These are phyloP conservation scores for Schizaphis graminum DNA, from an alignment of 2,888 invertebrate genomes.

Conservation along the genomic window DNA sequence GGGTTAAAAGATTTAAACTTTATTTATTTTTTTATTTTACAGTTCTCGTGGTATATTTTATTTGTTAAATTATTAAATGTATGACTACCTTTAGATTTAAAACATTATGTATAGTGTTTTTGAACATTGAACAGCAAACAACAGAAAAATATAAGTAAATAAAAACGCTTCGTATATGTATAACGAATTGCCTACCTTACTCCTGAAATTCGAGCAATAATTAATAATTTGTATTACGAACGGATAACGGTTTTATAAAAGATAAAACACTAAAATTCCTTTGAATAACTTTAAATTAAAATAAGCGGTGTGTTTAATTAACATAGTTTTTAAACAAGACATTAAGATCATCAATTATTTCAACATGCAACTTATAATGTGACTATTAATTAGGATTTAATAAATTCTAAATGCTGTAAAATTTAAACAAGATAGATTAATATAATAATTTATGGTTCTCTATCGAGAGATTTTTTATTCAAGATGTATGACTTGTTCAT, in stretches of 20 bases:
- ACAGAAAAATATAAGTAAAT: background rate
- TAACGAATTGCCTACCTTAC: background rate
- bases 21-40: no score
- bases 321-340: background rate
- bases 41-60: no score
- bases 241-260: background rate
- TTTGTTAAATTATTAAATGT: no score
- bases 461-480: background rate
- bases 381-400: background rate
- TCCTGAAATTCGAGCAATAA: background rate
- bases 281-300: background rate
- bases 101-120: no score
- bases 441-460: background rate
- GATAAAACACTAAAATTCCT: background rate
- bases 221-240: background rate
- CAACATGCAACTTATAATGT: background rate
- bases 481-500: background rate
- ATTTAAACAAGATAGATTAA: background rate
- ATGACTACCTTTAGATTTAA: no score
- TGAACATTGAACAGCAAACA: background rate
- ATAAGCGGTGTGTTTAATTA: background rate
- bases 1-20: no score
- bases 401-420: background rate
- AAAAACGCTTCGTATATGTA: background rate
- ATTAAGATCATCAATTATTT: background rate